Percentiles rank a stretch among this genome's conserved stretches.
These are phyloP conservation scores for Poeciliopsis turrubarensis DNA, from an alignment of 2,113 vertebrate species.

Conservation along the genomic window DNA sequence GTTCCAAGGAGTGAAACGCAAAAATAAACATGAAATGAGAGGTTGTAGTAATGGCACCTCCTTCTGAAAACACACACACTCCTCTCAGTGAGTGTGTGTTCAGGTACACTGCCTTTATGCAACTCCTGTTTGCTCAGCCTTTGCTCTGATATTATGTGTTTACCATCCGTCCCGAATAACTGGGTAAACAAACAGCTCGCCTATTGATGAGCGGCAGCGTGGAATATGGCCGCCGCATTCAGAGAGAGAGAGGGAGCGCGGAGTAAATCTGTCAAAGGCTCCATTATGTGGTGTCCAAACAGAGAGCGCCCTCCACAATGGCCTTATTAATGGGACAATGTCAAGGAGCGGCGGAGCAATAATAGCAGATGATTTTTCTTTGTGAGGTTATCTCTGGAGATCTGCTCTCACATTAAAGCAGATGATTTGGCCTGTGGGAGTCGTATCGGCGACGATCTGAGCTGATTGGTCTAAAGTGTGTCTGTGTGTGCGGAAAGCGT, in stretches of 20 bases:
- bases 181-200: conserved; percentile 79
- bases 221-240: conserved; percentile 74
- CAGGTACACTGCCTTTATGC: conserved; percentile 75
- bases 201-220: conserved; percentile 76
- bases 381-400: conserved; percentile 78
- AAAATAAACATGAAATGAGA: conserved; percentile 33
- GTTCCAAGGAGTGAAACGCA: conserved; percentile 42
- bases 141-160: conserved; percentile 70
- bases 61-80: background rate
- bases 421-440: conserved; percentile 68
- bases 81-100: conserved; percentile 13
- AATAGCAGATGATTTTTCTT: conserved; percentile 82
- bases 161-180: conserved; percentile 75
- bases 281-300: conserved; percentile 79
- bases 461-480: conserved; percentile 52
- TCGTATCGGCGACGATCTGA: conserved; percentile 66
- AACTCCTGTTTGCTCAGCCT: conserved; percentile 77
- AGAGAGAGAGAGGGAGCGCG: conserved; percentile 52
- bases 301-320: conserved; percentile 75
- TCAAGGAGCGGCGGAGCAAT: conserved; percentile 74
- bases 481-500: conserved; percentile 19
- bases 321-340: conserved; percentile 81
- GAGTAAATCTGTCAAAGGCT: conserved; percentile 82
- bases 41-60: conserved; percentile 23
- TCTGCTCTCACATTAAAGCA: conserved; percentile 64